phyloP scores from a whole-genome alignment of 2,888 invertebrate genomes.

The Drosophila recens region DNA sequence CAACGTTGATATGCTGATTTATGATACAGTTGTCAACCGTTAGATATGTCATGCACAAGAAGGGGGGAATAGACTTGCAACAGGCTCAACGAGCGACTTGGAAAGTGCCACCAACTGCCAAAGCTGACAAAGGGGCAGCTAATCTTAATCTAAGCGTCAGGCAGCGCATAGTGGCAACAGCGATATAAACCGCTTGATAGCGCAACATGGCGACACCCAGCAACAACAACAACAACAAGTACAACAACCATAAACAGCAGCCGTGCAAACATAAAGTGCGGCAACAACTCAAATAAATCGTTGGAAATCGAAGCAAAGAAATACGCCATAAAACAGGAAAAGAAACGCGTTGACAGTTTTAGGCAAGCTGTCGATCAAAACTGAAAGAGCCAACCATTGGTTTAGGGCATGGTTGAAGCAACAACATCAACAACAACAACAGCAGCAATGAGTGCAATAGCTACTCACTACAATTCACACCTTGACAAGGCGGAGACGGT shows the following conservation, averaged over 20 bases:
- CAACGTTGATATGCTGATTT: conserved; percentile 50
- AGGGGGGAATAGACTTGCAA: conserved; percentile 32
- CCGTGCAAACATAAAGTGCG: conserved; percentile 71
- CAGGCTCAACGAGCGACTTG: conserved; percentile 12
- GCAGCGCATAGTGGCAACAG: conserved; percentile 43
- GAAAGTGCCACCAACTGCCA: conserved; percentile 43
- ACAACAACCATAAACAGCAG: conserved; percentile 55
- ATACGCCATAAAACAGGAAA: conserved; percentile 68
- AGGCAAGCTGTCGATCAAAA: conserved; percentile 81
- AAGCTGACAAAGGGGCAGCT: conserved; percentile 54
- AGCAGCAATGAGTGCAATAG: conserved; percentile 33
- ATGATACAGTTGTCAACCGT: conserved; percentile 40
- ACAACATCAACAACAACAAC: conserved; percentile 27
- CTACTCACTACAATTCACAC: conserved; percentile 63
- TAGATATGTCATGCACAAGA: conserved; percentile 36
- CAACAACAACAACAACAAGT: conserved; percentile 17
- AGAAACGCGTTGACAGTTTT: conserved; percentile 76
- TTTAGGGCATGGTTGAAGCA: conserved; percentile 44
- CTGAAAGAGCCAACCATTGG: conserved; percentile 35
- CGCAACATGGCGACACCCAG: conserved; percentile 49
- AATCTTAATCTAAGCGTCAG: conserved; percentile 76
- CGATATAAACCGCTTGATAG: conserved; percentile 57
- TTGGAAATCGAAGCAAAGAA: conserved; percentile 70
- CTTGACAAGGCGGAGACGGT: conserved; percentile 59
- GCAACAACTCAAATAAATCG: conserved; percentile 73